A percentile compares a stretch with the other conserved stretches of the same genome.
phyloP scores from a whole-genome alignment of 2,888 invertebrate species.

The Rugalucina vietnamica region DNA sequence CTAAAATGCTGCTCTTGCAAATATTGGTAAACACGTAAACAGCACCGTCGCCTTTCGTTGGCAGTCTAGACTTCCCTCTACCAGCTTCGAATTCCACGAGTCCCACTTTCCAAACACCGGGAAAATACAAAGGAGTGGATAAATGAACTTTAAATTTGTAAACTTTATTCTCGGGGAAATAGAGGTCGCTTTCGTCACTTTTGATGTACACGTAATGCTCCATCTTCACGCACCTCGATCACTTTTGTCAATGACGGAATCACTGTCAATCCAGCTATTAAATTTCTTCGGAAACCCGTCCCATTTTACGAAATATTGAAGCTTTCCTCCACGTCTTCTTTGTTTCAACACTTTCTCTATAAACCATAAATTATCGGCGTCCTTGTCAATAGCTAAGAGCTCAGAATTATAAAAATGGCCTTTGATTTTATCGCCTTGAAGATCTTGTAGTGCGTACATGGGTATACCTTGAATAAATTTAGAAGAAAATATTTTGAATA shows the following conservation, averaged over 20 bases:
- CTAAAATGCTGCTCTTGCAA: conserved; percentile 13
- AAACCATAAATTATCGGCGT: conserved; percentile 24
- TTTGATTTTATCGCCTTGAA: conserved; percentile 14
- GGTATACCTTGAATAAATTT: conserved; percentile 23
- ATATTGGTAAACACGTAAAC: conserved; percentile 12
- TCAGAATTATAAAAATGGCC: conserved; percentile 33
- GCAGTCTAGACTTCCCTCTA: not conserved
- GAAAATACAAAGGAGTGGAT: conserved; percentile 1
- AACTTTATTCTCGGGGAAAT: conserved; percentile 24
- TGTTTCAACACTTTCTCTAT: conserved; percentile 29
- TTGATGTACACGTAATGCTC: conserved; percentile 11
- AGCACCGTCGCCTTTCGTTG: not conserved
- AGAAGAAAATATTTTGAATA: conserved; percentile 1
- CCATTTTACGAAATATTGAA: conserved; percentile 24
- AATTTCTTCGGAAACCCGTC: conserved; percentile 21
- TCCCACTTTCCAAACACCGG: conserved; percentile 28
- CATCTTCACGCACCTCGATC: not conserved
- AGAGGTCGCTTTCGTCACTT: conserved; percentile 2
- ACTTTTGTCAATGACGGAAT: not conserved
- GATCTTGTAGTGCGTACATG: conserved; percentile 28
- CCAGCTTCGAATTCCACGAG: not conserved
- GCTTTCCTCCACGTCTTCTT: conserved; percentile 19
- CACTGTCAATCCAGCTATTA: not conserved
- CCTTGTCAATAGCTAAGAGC: conserved; percentile 25
- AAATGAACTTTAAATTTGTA: conserved; percentile 29